Conservation (phyloP, 2,797 vertebrate species). For the Sandelia bainsii region DNA sequence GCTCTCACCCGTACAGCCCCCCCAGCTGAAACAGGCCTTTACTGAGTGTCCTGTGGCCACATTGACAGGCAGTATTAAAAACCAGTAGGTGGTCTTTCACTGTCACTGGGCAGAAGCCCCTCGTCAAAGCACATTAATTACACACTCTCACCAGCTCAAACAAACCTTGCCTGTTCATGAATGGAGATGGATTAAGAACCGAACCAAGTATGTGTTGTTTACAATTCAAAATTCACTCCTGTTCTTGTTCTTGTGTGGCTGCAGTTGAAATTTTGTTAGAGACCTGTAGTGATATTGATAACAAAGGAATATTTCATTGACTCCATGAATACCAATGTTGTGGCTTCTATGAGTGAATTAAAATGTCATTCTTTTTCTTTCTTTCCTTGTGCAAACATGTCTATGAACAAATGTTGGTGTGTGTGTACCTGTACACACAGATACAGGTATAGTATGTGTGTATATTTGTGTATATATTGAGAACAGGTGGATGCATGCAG, state of each 20-base stretch:
- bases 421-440: slow-evolving; percentile 14
- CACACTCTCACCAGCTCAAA: slow-evolving; percentile 70
- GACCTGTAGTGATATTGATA: slow-evolving; percentile 21
- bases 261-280: slow-evolving; percentile 7
- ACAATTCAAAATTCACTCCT: slow-evolving; percentile 18
- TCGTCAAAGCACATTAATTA: slow-evolving; percentile 83
- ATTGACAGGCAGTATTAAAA: slow-evolving; percentile 86
- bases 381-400: slow-evolving; percentile 15
- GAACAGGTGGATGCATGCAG: slow-evolving; percentile 25
- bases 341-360: slow-evolving; percentile 14
- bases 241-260: neutral
- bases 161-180: slow-evolving; percentile 50
- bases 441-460: neutral
- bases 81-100: slow-evolving; percentile 82
- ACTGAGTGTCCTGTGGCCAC: slow-evolving; percentile 71
- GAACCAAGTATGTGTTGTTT: slow-evolving; percentile 8
- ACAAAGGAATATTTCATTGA: slow-evolving; percentile 52
- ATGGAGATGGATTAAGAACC: slow-evolving; percentile 40
- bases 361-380: slow-evolving; percentile 57
- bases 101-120: slow-evolving; percentile 81
- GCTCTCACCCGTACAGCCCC: slow-evolving; percentile 53
- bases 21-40: slow-evolving; percentile 56
- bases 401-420: slow-evolving; percentile 10
- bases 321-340: slow-evolving; percentile 36
- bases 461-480: neutral